Evolutionary conservation across 2,888 invertebrate genomes (phyloP).

Genomic region (Drosophila barbarae): DNA sequence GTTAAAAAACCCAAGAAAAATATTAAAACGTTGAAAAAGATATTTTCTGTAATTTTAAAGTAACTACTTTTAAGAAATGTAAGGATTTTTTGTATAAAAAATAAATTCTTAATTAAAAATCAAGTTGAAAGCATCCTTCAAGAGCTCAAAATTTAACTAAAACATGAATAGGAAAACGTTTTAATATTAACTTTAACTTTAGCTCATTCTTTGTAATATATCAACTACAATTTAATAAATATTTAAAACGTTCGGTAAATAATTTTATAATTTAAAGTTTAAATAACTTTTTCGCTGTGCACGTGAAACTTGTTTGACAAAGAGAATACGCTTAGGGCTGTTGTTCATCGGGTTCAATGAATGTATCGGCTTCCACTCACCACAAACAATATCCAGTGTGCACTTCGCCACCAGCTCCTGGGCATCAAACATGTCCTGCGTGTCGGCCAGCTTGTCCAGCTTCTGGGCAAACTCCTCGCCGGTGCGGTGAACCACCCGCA

Average conservation of each 20-base stretch:
- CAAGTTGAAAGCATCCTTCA: not conserved
- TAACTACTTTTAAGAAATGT: not conserved
- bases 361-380: conserved; percentile 44
- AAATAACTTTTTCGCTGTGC: not conserved
- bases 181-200: not conserved
- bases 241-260: not conserved
- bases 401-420: conserved; percentile 80
- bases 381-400: conserved; percentile 80
- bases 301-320: not conserved
- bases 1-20: not conserved
- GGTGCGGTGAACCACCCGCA: conserved; percentile 80
- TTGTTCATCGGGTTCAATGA: conserved; percentile 7
- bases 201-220: too few species aligned
- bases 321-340: not conserved
- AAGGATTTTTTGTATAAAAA: not conserved
- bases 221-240: not conserved
- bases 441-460: conserved; percentile 46
- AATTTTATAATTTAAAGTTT: not conserved
- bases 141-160: not conserved
- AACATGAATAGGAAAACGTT: too few species aligned
- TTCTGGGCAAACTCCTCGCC: conserved; percentile 80
- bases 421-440: conserved; percentile 78
- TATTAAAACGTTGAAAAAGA: not conserved
- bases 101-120: not conserved
- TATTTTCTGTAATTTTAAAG: not conserved